Base-by-base conservation (phyloP, 92 coral and sea anemone species). In the Bergia puertoricense region DNA sequence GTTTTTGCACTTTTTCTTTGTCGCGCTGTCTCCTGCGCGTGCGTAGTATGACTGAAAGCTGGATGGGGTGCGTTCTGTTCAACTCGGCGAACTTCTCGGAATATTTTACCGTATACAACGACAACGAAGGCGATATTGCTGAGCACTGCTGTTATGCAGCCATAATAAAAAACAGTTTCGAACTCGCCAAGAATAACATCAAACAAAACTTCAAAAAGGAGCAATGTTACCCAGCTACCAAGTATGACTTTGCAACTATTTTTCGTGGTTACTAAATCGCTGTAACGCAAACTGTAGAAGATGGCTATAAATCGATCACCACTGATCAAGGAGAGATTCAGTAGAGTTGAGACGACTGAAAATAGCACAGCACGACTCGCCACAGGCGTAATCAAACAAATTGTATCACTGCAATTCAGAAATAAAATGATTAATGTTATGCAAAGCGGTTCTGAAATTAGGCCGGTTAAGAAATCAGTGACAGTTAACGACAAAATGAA, bases 401-500 rank as follows among this genome's bases (percentile, higher is more conserved):
- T n/a, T 23, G 30, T 39, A 18, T 56, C n/a, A 30, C 3, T 38
- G 50, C 84, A 80, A 8, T 54, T 37, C 9, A 80, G 45, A 56
- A 23, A 38, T 9, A 14, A 23, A 37, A 30, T 2, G 5, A 51
- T 6, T 3, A 4, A 3, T 11, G 23, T 20, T 14, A 54, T 13
- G 42, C 1, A 4, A 15, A 39, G 0, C 22, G 85, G 85, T 36
- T 57, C 43, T 6, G 20, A 11, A 0, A 57, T 18, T 1, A 80
- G 22, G 1, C 69, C 68, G 42, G 68, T 80, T 20, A 80, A 40
- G 0, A 50, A 6, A 16, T 80, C 72, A 0, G 71, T 36, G 0
- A 72, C 42, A 11, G 84, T 39, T 56, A 80, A n/a, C 9, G 84
- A 80, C 65, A 80, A 23, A 57, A 80, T 57, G n/a, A 80, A 80